phyloP scores from a whole-genome alignment of 2,888 invertebrate species.

The Imbricaverruca yamaguchii region DNA sequence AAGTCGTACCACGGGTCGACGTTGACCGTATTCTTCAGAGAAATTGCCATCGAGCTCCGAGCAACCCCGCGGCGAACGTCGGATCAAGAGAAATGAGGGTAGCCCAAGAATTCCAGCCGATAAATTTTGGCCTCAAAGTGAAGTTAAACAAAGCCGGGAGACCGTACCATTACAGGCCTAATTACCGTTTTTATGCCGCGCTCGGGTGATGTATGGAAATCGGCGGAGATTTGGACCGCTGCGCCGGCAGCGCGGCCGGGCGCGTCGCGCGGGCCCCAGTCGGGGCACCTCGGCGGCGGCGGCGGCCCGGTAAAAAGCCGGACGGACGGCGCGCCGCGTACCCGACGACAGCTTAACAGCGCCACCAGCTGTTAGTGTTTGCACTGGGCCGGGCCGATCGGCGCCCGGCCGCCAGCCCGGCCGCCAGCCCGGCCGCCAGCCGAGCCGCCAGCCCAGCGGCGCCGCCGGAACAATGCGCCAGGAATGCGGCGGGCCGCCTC shows the following conservation, averaged over 20 bases:
- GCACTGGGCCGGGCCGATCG: neutral
- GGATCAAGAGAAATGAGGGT: neutral
- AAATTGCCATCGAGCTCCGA: neutral
- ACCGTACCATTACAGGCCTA: slow-evolving; percentile 3
- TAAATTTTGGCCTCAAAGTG: neutral
- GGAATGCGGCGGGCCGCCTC: neutral
- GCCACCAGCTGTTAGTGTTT: neutral
- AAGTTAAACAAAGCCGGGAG: slow-evolving; percentile 14
- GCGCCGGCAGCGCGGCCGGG: too few relatives aligned
- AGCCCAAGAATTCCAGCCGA: neutral
- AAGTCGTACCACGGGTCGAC: neutral
- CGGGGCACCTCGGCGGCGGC: neutral
- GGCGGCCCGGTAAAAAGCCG: neutral
- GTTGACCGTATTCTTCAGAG: neutral
- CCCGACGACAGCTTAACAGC: neutral
- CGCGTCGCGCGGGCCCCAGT: too few relatives aligned
- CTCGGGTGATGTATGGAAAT: slow-evolving; percentile 12
- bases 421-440: too few relatives aligned
- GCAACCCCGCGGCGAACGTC: neutral
- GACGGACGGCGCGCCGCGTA: neutral
- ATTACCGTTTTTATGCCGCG: neutral
- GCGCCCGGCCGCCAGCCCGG: too few relatives aligned
- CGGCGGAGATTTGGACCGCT: neutral
- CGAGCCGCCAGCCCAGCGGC: too few relatives aligned
- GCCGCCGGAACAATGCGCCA: neutral